phyloP scores from a whole-genome alignment of 2,888 invertebrate species.

The Apodemia duryi region DNA sequence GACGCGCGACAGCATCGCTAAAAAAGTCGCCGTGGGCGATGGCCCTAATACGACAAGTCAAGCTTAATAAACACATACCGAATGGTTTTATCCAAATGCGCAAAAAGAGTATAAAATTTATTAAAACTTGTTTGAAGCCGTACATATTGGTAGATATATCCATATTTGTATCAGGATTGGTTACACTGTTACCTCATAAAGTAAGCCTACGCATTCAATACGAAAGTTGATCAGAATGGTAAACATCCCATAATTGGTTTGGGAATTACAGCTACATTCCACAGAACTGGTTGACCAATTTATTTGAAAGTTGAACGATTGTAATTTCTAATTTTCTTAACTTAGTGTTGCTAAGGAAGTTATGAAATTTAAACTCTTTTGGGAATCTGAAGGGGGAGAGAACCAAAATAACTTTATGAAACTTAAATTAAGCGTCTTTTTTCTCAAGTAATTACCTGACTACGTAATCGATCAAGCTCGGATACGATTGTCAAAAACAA shows the following conservation, averaged over 20 bases:
- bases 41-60: background rate
- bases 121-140: background rate
- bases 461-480: too few relatives aligned
- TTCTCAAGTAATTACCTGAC: too few relatives aligned
- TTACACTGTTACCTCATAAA: background rate
- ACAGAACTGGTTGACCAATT: background rate
- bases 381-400: background rate
- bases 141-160: background rate
- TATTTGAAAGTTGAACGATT: conserved; percentile 4
- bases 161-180: background rate
- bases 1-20: too few relatives aligned
- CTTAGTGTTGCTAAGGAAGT: background rate
- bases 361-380: background rate
- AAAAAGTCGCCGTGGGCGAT: too few relatives aligned
- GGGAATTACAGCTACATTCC: conserved; percentile 1
- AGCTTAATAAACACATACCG: background rate
- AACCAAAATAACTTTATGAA: too few relatives aligned
- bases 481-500: too few relatives aligned
- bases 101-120: background rate
- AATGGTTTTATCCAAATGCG: background rate
- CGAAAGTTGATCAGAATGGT: conserved; percentile 3
- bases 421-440: too few relatives aligned
- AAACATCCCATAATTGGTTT: conserved; percentile 5
- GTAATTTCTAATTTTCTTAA: conserved; percentile 1
- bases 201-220: background rate